These are phyloP conservation scores for Sturmia bella DNA, from an alignment of 2,888 invertebrate genomes.

Conservation along the genomic window DNA sequence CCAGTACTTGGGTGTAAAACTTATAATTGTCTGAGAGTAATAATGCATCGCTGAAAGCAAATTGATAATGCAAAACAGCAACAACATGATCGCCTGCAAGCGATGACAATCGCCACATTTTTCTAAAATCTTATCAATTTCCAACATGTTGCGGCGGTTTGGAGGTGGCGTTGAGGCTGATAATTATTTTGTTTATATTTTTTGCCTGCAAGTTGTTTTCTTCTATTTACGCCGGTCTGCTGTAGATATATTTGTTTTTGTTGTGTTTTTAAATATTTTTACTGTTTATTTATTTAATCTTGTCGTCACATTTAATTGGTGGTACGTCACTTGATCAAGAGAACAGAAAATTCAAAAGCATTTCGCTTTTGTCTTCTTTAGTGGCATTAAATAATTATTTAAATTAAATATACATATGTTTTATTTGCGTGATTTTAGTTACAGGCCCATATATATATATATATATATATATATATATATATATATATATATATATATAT, in stretches of 20 bases:
- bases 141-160: conserved; percentile 73
- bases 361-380: too few species aligned
- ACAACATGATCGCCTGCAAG: conserved; percentile 83
- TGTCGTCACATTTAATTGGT: conserved; percentile 19
- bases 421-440: background rate
- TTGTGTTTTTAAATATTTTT: conserved; percentile 13
- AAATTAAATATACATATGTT: background rate
- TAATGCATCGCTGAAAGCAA: conserved; percentile 84
- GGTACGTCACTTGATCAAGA: conserved; percentile 4
- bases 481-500: too few species aligned
- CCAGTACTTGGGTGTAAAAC: conserved; percentile 83
- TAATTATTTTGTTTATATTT: background rate
- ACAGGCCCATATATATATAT: too few species aligned
- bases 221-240: conserved; percentile 4
- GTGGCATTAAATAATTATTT: too few species aligned
- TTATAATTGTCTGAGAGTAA: conserved; percentile 85
- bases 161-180: background rate
- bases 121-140: conserved; percentile 82
- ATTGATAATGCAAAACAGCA: conserved; percentile 83
- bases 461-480: too few species aligned
- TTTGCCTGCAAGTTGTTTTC: background rate
- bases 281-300: conserved; percentile 16
- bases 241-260: background rate
- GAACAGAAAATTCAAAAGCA: background rate
- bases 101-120: conserved; percentile 83